Base-by-base conservation (phyloP, 1,140 invertebrate genomes). In the Schmidtea mediterranea region DNA sequence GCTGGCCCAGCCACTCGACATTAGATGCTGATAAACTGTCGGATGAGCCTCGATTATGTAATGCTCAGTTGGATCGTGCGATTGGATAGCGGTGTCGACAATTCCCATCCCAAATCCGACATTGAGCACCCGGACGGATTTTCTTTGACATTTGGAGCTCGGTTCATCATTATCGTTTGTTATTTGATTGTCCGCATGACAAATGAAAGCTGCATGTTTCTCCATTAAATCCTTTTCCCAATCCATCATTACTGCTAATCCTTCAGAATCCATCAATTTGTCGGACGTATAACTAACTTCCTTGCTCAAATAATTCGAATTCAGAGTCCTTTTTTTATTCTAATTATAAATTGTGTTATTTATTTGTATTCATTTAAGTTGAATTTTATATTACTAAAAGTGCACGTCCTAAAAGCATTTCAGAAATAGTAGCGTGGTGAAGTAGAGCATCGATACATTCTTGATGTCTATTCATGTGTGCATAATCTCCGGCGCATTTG, bases 41-140 rank as follows among this genome's bases (percentile, higher is more conserved):
- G 46, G 46, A 48, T 48, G 46, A 3, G 46, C 46, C 23, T 48
- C 46, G 12, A 48, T 40, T 3, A 48, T 24, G 5, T 18, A n/a
- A 40, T 48, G 46, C 12, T 21, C 13, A 8, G 16, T 40, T 15
- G 46, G 46, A 18, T 21, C 12, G 15, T 38, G 16, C 2, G 16
- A 12, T 40, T 48, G 46, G 18, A 48, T 37, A 9, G 18, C 16
- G 13, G 21, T n/a, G 23, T 48, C 46, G 8, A 48, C 46, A 21
- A 48, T 48, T 37, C 46, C 46, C 46, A 48, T 48, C 18, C 46
- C 46, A 40, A 23, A 48, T 13, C 46, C 46, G 15, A 48, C 46
- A 22, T 48, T 48, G 10, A 48, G 24, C 2, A 48, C 46, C 6
- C n/a, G n/a, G 3, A 48, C 10, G 12, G 12, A 12, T 18, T 19